Evolutionary conservation across 2,797 vertebrate genomes (phyloP), one percentile per base, ranked within the genome.

Genomic region (Poliocrania exsul): DNA sequence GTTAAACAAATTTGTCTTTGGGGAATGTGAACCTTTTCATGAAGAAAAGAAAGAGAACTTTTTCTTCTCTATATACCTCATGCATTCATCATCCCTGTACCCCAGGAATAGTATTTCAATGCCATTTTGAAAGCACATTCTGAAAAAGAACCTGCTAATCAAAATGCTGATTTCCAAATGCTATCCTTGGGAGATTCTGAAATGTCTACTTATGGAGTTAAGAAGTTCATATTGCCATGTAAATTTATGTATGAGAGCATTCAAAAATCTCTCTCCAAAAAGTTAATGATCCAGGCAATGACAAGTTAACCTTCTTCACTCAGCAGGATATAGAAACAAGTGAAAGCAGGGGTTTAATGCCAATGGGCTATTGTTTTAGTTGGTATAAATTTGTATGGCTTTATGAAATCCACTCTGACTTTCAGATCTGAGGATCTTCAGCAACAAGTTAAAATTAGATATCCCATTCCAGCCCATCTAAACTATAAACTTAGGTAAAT

Each of bases 231-330:
- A 65, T 94, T 87, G 57, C 40, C 42, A 60, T 95, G 74, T 65
- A 86, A 93, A 94, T 91, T 93, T 87, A 94, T 80, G 65, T 73
- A 81, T 74, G 57, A 81, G 31, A 80, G 11, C 42, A 40, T 74
- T 86, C 67, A 85, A 85, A 89, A 77, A 29, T 54, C 20, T 71
- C 61, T 85, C 61, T 87, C 65, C 50, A 89, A 87, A 94, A 85
- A 91, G 72, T 71, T 92, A 91, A 92, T 88, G 91, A 93, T 72
- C 46, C 86, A 90, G 71, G 51, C 75, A 94, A 93, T 83, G 78
- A 93, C 49, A 95, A 69, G 58, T 62, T 87, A 95, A 92, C 81
- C 88, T 96, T 90, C 38, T 77, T 81, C 28, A 51, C 46, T 81
- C 64, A 81, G 73, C 51, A 75, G 61, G 82, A 69, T 65, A 53